Base-by-base conservation (phyloP, 2,113 vertebrate species). In the Sapajus apella region DNA sequence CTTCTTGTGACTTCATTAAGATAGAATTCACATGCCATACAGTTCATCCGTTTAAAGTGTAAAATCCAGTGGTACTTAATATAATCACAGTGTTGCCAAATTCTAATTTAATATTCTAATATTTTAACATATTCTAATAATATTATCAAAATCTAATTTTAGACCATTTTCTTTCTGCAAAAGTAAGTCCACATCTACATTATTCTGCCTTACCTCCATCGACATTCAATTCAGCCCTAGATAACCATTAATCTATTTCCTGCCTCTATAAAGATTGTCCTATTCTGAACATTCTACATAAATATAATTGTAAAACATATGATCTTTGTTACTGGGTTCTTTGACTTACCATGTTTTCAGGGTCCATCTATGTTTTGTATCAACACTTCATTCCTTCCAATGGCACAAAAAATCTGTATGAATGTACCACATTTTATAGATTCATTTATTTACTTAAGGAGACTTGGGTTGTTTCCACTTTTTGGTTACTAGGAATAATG, bases 191-290 rank as follows among this genome's bases (percentile, higher is more conserved):
- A 4, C 64, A 23, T 83, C 3, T 23, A 10, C 18, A 87, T 93
- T 14, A 11, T 5, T 35, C n/a, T 6, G 0, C 18, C 14, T 6
- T 12, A 6, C 30, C 16, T 13, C 17, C 1, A 20, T 4, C 18
- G 4, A 45, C 25, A 20, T 1, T 56, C n/a, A 85, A 1, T 2
- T 13, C 3, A 18, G 5, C 35, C 43, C 5, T 17, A 40, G 32
- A 14, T 11, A 93, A 77, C 4, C 6, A 47, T 5, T 9, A 32
- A 58, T 30, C 20, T 20, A 6, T 23, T 50, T 68, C 70, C 43
- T 72, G 27, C 3, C 5, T 75, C 0, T 40, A 25, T 40, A 25
- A 40, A 85, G 3, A 56, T 76, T 66, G 45, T 21, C 35, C 23
- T 87, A 5, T 77, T 66, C 43, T 75, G 55, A 30, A 68, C 35